Conservation (phyloP, 2,797 vertebrate genomes). For the Podargus strigoides region DNA sequence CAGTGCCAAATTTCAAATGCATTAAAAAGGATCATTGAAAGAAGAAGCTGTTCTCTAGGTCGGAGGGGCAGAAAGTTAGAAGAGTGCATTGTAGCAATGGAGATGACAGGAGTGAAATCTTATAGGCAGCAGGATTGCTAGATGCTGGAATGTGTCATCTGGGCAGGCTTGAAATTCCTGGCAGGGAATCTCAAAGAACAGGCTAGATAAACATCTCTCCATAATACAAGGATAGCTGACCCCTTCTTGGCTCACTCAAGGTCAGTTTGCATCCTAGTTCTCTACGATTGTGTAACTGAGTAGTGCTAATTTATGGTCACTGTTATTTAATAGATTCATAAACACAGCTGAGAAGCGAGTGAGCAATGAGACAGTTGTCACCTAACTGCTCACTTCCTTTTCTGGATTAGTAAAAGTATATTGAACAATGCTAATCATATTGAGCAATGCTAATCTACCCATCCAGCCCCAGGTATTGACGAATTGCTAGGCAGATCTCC, state of each 20-base stretch:
- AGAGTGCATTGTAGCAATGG: neutral
- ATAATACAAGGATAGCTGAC: neutral
- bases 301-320: neutral
- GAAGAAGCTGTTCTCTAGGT: neutral
- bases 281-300: neutral
- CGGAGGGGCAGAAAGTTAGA: neutral
- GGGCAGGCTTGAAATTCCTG: neutral
- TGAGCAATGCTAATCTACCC: conserved; percentile 31
- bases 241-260: neutral
- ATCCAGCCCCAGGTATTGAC: neutral
- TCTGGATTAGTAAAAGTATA: conserved; percentile 33
- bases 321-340: conserved; percentile 20
- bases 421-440: no score
- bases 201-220: neutral
- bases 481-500: neutral
- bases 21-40: neutral
- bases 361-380: conserved; percentile 11
- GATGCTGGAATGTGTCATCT: neutral
- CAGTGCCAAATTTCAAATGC: neutral
- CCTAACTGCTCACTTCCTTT: conserved; percentile 45
- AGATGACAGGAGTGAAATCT: neutral
- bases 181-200: neutral
- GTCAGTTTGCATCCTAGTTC: neutral
- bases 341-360: neutral
- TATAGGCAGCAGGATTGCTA: neutral